Percentiles rank a stretch among this genome's conserved stretches.
These are phyloP conservation scores for Chalcis sispes DNA, from an alignment of 2,888 invertebrate genomes.

Conservation along the genomic window DNA sequence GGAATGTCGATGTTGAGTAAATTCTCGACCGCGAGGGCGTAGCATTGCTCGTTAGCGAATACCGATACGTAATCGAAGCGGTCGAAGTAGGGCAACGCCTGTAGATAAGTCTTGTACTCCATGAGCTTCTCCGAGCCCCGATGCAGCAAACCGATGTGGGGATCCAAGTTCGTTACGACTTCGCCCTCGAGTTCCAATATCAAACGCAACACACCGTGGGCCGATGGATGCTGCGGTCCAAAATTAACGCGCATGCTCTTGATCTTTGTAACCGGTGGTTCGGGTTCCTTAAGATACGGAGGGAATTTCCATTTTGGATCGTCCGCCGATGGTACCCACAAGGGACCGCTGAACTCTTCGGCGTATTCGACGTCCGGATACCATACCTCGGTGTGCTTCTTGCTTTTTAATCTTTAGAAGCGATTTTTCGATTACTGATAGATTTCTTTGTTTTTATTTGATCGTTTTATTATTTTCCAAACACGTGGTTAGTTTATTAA, in stretches of 20 bases:
- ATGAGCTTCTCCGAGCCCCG: constrained; percentile 98
- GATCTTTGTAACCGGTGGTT: constrained; percentile 86
- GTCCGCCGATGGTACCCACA: constrained; percentile 75
- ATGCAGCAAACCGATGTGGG: constrained; percentile 97
- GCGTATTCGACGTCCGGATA: constrained; percentile 86
- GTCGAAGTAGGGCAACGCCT: constrained; percentile 98
- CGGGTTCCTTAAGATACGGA: constrained; percentile 46
- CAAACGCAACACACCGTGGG: constrained; percentile 92
- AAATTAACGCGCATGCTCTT: constrained; percentile 92
- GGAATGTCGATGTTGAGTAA: constrained; percentile 97
- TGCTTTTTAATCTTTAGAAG: too few relatives aligned
- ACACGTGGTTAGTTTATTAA: too few relatives aligned
- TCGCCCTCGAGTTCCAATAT: constrained; percentile 92
- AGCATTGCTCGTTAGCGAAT: constrained; percentile 99
- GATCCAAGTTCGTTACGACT: constrained; percentile 93
- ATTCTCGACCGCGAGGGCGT: constrained; percentile 96
- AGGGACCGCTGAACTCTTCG: constrained; percentile 83
- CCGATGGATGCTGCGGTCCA: constrained; percentile 96
- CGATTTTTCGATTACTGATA: too few relatives aligned
- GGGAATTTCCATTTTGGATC: constrained; percentile 60
- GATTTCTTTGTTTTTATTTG: too few relatives aligned
- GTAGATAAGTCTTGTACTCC: constrained; percentile 98
- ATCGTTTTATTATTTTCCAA: too few relatives aligned
- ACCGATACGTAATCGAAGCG: constrained; percentile 98
- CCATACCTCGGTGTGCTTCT: constrained; percentile 79